Conservation (phyloP, 2,888 invertebrate species). For the Urechis unicinctus region DNA sequence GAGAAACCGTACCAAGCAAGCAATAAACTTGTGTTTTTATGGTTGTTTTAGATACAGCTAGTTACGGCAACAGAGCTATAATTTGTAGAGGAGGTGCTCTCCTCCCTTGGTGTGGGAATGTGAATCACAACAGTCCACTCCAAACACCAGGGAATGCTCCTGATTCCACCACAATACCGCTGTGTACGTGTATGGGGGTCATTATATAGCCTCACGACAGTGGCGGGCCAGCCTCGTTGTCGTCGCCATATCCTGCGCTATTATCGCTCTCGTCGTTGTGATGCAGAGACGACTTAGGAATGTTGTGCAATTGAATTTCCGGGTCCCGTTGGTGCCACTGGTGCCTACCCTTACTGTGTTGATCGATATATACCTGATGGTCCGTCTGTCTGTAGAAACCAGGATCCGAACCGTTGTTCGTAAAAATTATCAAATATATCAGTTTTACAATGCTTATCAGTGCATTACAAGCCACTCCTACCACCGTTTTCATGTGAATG, state of each 20-base stretch:
- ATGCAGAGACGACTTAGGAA: slow-evolving; percentile 38
- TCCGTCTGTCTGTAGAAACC: slow-evolving; percentile 30
- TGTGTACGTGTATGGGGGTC: slow-evolving; percentile 12
- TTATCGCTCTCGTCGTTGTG: slow-evolving; percentile 26
- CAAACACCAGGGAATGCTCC: too few relatives aligned
- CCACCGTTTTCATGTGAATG: too few relatives aligned
- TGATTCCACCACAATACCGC: too few relatives aligned
- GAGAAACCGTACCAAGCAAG: too few relatives aligned
- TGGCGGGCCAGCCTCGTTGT: slow-evolving; percentile 35
- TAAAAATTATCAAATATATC: slow-evolving; percentile 12
- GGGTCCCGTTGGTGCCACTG: slow-evolving; percentile 39
- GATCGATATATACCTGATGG: slow-evolving; percentile 32
- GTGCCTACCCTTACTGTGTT: slow-evolving; percentile 34
- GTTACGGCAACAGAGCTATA: too few relatives aligned
- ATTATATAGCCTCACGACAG: slow-evolving; percentile 9
- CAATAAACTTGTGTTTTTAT: too few relatives aligned
- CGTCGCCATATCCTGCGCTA: slow-evolving; percentile 23
- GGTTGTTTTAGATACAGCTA: too few relatives aligned
- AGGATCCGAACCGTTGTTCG: slow-evolving; percentile 39
- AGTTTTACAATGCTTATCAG: too few relatives aligned
- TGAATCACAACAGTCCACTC: too few relatives aligned
- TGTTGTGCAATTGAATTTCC: slow-evolving; percentile 30
- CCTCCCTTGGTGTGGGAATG: too few relatives aligned
- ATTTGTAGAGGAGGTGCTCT: too few relatives aligned
- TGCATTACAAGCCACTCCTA: too few relatives aligned